Conservation (phyloP, 2,113 vertebrate species). For the Empidonax traillii region DNA sequence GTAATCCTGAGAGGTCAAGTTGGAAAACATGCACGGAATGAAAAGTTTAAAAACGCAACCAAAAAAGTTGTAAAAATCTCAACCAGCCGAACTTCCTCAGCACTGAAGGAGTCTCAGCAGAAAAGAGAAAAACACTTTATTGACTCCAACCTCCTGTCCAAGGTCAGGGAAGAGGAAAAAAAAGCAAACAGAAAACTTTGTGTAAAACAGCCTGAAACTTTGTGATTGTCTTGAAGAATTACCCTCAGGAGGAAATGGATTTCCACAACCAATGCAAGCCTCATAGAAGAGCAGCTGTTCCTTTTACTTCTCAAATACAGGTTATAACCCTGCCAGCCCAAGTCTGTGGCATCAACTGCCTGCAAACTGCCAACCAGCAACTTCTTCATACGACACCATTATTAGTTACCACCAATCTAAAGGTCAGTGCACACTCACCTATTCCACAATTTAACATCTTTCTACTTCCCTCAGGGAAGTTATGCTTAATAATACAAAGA, state of each 20-base stretch:
- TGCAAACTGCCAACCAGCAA: background rate
- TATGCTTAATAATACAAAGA: background rate
- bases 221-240: background rate
- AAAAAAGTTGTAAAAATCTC: background rate
- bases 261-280: background rate
- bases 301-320: background rate
- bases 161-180: background rate
- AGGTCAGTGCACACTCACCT: background rate
- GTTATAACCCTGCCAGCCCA: background rate
- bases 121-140: conserved; percentile 25
- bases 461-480: background rate
- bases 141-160: conserved; percentile 26
- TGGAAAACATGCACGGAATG: background rate
- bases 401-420: background rate
- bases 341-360: background rate
- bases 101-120: background rate
- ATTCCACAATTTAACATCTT: background rate
- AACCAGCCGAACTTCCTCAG: background rate
- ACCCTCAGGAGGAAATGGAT: background rate
- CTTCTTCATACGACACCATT: background rate
- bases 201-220: background rate
- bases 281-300: fast-evolving
- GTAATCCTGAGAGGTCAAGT: background rate
- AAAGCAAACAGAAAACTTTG: background rate
- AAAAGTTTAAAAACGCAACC: background rate